Base-by-base conservation (phyloP, 2,888 invertebrate species). In the Epinotia brunnichana region DNA sequence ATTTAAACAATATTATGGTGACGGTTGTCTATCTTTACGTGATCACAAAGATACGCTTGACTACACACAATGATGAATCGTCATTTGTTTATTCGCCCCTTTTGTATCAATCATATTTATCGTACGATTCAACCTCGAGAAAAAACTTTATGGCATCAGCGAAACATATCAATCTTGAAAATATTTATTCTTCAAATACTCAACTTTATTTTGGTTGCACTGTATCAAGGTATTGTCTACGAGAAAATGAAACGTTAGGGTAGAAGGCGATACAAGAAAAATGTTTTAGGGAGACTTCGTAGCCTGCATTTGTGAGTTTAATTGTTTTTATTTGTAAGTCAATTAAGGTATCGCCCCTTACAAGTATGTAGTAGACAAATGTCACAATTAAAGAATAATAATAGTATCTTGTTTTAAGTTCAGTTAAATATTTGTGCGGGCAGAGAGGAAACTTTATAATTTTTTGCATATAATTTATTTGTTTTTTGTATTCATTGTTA, bases 1-100 rank as follows among this genome's bases (percentile, higher is more conserved):
- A 41, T 13, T 35, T 35, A 2, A 35, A 35, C 35, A 41, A 41
- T 41, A 41, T 13, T 15, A 44, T 44, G 15, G 15, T 44, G 7
- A 3, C 48, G n/a, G 48, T 48, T n/a, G 5, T 48, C 15, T n/a
- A 10, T 29, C 7, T 57, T n/a, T 35, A 51, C 53, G 48, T 44
- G 44, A 67, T 67, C 56, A 19, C 56, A 56, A 57, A 56, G 15
- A 15, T 15, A 11, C 63, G 63, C 53, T 35, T 64, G 35, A 39
- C 63, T 53, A 35, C 19, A 54, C 19, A 13, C 64, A 19, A 39
- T 53, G 79, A 79, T 79, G 73, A 77, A 79, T 79, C 61, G 59
- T 41, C 41, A 44, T 35, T 64, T 73, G 76, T 74, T 76, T 75
- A 72, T 70, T 64, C 76, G 75, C 74, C 75, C 75, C 76, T 74